A percentile compares a stretch with the other conserved stretches of the same genome.
These are phyloP conservation scores for Pyxicephalus adspersus DNA, from an alignment of 2,113 vertebrate genomes.

Conservation along the genomic window DNA sequence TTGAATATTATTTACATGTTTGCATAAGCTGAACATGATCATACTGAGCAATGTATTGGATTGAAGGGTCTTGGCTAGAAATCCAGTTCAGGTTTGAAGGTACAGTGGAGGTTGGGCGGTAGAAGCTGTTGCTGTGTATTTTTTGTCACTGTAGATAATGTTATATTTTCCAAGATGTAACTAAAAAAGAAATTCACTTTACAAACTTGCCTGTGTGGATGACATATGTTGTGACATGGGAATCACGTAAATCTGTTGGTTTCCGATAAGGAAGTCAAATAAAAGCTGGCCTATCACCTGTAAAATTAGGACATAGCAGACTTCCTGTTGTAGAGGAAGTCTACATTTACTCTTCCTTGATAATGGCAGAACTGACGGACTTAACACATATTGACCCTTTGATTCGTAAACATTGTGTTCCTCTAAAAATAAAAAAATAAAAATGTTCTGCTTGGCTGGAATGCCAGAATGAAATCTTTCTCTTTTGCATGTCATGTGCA, in stretches of 20 bases:
- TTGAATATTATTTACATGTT: too few species aligned
- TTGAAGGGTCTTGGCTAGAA: too few species aligned
- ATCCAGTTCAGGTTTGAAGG: background rate
- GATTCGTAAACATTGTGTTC: slow-evolving; percentile 69
- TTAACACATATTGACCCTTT: slow-evolving; percentile 70
- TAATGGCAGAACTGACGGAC: slow-evolving; percentile 61
- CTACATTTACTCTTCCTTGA: slow-evolving; percentile 70
- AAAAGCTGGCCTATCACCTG: slow-evolving; percentile 67
- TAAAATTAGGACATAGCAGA: slow-evolving; percentile 67
- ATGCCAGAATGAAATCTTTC: background rate
- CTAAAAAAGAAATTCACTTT: background rate
- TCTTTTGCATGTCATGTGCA: too few species aligned
- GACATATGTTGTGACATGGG: background rate
- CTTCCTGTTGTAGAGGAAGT: slow-evolving; percentile 72
- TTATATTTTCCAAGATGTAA: background rate
- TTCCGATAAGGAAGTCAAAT: slow-evolving; percentile 64
- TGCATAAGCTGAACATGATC: too few species aligned
- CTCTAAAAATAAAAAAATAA: slow-evolving; percentile 58
- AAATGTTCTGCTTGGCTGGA: background rate
- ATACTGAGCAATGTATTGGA: too few species aligned
- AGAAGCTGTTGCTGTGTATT: background rate
- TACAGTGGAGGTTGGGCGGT: background rate
- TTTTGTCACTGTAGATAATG: background rate
- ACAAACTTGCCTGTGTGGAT: background rate
- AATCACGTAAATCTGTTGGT: slow-evolving; percentile 52